Evolutionary conservation across 2,113 vertebrate species (phyloP), one percentile per base, ranked within the genome.

Genomic region (Pongo abelii): DNA sequence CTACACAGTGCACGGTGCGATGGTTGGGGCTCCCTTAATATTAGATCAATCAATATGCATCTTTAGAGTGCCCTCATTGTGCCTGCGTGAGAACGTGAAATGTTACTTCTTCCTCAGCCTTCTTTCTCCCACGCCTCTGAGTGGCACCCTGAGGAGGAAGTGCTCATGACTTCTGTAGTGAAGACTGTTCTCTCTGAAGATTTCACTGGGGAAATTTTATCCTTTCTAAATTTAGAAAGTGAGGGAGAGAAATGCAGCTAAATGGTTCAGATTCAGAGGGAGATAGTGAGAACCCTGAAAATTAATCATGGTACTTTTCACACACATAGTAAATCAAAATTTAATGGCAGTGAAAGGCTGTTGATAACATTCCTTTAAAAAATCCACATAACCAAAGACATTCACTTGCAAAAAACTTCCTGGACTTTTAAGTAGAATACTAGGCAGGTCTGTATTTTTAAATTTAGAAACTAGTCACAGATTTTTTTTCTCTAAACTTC

Each of bases 161-260:
- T 8, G 2, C 3, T 0, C 13, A 20, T 11, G 46, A 81, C 35
- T 69, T 89, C 3, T 13, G 50, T 3, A n/a, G 16, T 10, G 10
- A 78, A 50, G 27, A 38, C 5, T 81, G 4, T n/a, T 57, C 46
- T 93, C 48, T 52, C 52, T 80, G n/a, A 84, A 64, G 50, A 64
- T 27, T 52, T 32, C 27, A 35, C 1, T 81, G 35, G 23, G 20
- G 4, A 95, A 20, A 25, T 40, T 16, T 30, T 27, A 38, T 55
- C 52, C 84, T 93, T 78, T 55, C 46, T 59, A 74, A 92, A 83
- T 89, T 89, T 43, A 94, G 22, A 83, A 79, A 75, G 10, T 52
- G 1, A 11, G 5, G 20, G 3, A 38, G 5, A 85, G 43, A 81
- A 40, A 30, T 61, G 46, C 78, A 4, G 5, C 35, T 67, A 64